Base-by-base conservation (phyloP, 2,888 invertebrate genomes). In the Lasioglossum leucozonium region DNA sequence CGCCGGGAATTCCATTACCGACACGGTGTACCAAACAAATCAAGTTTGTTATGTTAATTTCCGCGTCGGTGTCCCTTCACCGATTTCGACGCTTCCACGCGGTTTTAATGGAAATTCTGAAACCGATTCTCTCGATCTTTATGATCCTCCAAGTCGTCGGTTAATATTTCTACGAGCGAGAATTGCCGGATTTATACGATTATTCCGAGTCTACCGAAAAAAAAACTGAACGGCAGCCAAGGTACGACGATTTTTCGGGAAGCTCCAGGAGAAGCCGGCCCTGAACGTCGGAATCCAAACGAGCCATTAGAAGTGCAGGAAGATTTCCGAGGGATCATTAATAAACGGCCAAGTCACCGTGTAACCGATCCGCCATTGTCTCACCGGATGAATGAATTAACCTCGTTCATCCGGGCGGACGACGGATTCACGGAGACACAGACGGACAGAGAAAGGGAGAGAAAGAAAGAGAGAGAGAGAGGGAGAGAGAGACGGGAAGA, bases 291-390 rank as follows among this genome's bases (percentile, higher is more conserved):
- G 81, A 82, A 86, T 88, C 79, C 82, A 78, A 89, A 88, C 82
- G 84, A 44, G 73, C 77, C 88, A 88, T 91, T 91, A 88, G 81
- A 77, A 84, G 44, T 58, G 79, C 90, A 88, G 83, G 85, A 86
- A 88, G 88, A 88, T 85, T 84, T 87, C 88, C 90, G 79, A 79
- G 83, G 86, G 88, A 92, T 93, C 93, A 93, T 94, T 93, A 93
- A 94, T 94, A 94, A 93, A 93, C 92, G 91, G 90, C 86, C 89
- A 85, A 92, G 91, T 93, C 93, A 92, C 87, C 89, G 91, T 91
- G 92, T 92, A 92, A 94, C 89, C 91, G 92, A 93, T 93, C 90
- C 90, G 90, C 91, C 92, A 92, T 93, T 93, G 93, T 93, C 90
- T 92, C 91, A 88, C 90, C 88, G 91, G 90, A 92, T 90, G 91